Evolutionary conservation across 2,113 vertebrate species (phyloP).

Genomic region (Urocolius indicus): DNA sequence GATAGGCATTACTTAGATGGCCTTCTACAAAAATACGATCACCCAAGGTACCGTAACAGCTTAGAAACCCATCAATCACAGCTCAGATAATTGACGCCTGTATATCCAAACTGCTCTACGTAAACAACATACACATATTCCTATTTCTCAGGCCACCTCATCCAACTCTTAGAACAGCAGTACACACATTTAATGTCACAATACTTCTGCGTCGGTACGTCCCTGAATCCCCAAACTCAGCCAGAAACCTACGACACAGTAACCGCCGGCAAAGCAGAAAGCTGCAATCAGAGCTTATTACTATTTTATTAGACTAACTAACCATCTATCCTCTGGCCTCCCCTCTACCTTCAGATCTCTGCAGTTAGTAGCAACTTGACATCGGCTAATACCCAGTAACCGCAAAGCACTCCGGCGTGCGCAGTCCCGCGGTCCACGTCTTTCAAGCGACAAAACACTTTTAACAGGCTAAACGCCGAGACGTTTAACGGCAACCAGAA

Average conservation of each 20-base stretch:
- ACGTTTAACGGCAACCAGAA: not conserved
- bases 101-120: not conserved
- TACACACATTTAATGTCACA: accelerated
- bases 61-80: not conserved
- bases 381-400: not conserved
- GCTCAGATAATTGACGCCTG: not conserved
- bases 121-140: not conserved
- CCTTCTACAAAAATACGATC: not conserved
- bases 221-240: not conserved
- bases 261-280: not conserved
- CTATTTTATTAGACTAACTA: not conserved
- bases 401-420: accelerated
- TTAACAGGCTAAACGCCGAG: accelerated
- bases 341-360: not conserved
- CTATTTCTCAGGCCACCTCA: not conserved
- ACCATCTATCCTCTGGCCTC: accelerated
- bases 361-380: accelerated
- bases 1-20: not conserved
- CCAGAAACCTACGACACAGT: not conserved
- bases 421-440: accelerated
- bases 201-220: not conserved
- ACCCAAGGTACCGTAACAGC: not conserved
- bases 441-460: accelerated
- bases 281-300: not conserved
- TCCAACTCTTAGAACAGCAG: not conserved